Base-by-base conservation (phyloP, 2,113 vertebrate species). In the Lepisosteus osseus region DNA sequence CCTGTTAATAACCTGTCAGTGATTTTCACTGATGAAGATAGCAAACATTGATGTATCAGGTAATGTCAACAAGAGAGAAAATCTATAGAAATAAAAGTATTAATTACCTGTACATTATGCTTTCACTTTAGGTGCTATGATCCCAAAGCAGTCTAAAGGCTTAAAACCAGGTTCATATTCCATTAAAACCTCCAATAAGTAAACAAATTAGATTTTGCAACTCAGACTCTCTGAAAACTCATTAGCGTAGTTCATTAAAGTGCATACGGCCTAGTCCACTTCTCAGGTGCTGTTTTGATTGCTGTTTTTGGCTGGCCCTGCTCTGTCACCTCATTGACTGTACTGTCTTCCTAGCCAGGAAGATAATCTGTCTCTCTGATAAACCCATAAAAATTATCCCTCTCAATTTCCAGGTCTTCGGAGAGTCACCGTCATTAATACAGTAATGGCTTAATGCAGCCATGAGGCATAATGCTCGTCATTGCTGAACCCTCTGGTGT, bases 401-500 rank as follows among this genome's bases (percentile, higher is more conserved):
- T 41, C 42, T 59, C 57, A 67, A 44, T n/a, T 72, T 67, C 15
- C 55, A 4, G 41, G 64, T 45, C 54, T 57, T 40, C 42, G 43
- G 64, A 67, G 65, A 67, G 66, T 54, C 41, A 11, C 59, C 14
- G 42, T 66, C 42, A 44, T 72, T 59, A 29, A 45, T 44, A 14
- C 64, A 47, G n/a, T 17, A 17, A 67, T 72, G 43, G 15, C 54
- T 67, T 67, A 65, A 72, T 66, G 41, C 9, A 7, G 3, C 3
- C 29, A 13, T 11, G 29, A 65, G 41, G 62, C 62, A 65, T 7
- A 4, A 41, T 56, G 12, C 43, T 72, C 9, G 57, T 72, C 57
- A 66, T 3, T 44, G 15, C 6, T 5, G 15, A 67, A 64, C 47
- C 71, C 71, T 72, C 64, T 45, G 55, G 41, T 72, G 64, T 67